Base-by-base conservation (phyloP, 1,140 invertebrate genomes). In the Acromyrmex echinatior region DNA sequence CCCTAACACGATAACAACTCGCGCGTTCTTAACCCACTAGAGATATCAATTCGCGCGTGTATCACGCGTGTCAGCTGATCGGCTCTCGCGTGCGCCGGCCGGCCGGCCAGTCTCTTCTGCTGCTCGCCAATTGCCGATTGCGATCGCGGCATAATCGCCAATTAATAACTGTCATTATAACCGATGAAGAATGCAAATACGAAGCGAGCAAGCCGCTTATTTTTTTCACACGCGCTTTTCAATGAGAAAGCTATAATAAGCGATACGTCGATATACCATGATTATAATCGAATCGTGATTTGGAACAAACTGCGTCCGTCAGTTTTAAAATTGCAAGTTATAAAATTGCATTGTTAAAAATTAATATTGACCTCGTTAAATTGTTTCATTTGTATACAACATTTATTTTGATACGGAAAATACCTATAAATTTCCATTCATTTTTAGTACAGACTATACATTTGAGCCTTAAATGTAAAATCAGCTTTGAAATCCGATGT, bases 11-110 rank as follows among this genome's bases (percentile, higher is more conserved):
- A 53, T 35, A 58, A 76, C 28, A 58, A 53, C n/a, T 21, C 66
- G 71, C n/a, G 21, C 76, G 60, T 60, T 78, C 76, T 78, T 79
- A 79, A 79, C 25, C 60, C 39, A 58, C 39, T 31, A 21, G 79
- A 81, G 65, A 81, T 81, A 71, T 81, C 71, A 81, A 81, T 81
- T 81, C 79, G 51, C 65, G 79, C 51, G 66, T 81, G 63, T 68
- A 56, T 56, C 78, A 68, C 78, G 28, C 63, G 63, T 71, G 51
- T 45, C 79, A 81, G 79, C 79, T 81, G 79, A 81, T 81, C 66
- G 78, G 28, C n/a, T 53, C 49, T 65, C 78, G 51, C 63, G 62
- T 31, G 60, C 14, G 31, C 49, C 78, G 58, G 35, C 35, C 74
- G 58, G 39, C 51, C 78, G 49, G 65, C 16, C 28, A 53, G 31